Evolutionary conservation across 2,797 vertebrate genomes (phyloP), one percentile per base, ranked within the genome.

Genomic region (Molothrus ater): DNA sequence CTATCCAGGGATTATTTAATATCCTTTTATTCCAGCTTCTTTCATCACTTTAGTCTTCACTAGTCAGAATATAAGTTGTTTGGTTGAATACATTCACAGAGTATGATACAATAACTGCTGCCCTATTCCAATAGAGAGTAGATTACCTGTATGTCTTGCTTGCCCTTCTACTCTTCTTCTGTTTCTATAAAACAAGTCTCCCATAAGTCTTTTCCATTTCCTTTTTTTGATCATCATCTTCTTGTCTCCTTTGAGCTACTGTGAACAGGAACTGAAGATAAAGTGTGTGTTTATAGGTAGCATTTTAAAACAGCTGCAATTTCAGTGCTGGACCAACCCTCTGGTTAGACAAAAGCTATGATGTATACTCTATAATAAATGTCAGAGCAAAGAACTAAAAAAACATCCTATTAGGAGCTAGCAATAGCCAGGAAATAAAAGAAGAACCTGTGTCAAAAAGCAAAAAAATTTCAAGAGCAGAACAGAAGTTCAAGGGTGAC

Each of bases 401-500:
- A 80, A 59, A 0, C 40, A 80, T 89, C 72, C 40, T 91, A 75
- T 79, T 94, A 81, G 63, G 72, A 76, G 26, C 17, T 73, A 88
- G 80, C 31, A 72, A 45, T 61, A 92, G 45, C 56, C 92, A 94
- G 82, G 82, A 96, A 94, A 79, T 63, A 84, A 86, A 93, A 80
- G 75, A 92, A 82, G 56, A 95, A 90, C 36, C 61, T 80, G 22
- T 80, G 42, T 85, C 64, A 92, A 95, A 95, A 96, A 79, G 51
- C 3, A 83, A 72, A 86, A 66, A 66, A 61, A 53, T 42, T 26
- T 83, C 73, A 74, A 90, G 82, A 95, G 82, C 31, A 91, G 89
- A 87, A 94, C 74, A 95, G 88, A 95, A 93, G 91, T 96, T 96
- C 88, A 96, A 51, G 71, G 72, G 78, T 88, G 93, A 93, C 80